Percentiles rank a stretch among this genome's conserved stretches.
phyloP scores from a whole-genome alignment of 1,140 invertebrate species.

The Macrobrachium nipponense region DNA sequence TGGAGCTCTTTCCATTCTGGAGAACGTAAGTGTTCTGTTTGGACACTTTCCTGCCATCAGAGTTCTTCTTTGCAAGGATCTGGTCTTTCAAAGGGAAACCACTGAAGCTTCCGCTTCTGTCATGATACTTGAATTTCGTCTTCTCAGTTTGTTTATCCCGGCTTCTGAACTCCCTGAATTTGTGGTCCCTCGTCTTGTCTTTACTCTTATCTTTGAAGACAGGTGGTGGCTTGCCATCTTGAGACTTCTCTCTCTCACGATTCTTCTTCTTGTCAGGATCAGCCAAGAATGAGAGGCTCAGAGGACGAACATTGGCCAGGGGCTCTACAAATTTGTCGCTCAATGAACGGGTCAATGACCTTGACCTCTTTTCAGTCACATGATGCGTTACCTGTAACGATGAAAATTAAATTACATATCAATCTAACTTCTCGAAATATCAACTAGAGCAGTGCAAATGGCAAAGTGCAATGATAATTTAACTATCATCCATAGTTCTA shows the following conservation, averaged over 20 bases:
- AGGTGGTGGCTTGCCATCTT: constrained; percentile 27
- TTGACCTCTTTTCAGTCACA: constrained; percentile 61
- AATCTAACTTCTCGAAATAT: too few species aligned
- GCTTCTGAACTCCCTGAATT: constrained; percentile 41
- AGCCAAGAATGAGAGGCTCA: constrained; percentile 45
- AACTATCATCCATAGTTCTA: too few species aligned
- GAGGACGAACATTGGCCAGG: constrained; percentile 26
- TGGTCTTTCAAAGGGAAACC: constrained; percentile 38
- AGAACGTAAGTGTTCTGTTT: constrained; percentile 56
- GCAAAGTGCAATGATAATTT: too few species aligned
- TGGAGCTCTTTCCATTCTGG: constrained; percentile 44
- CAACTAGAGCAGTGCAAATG: too few species aligned
- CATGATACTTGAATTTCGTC: constrained; percentile 55
- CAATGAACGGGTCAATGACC: constrained; percentile 53
- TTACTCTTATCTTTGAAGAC: constrained; percentile 16
- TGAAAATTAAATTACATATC: too few species aligned
- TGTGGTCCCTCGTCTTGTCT: constrained; percentile 53
- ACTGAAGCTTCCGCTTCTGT: constrained; percentile 42
- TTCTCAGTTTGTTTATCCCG: constrained; percentile 22
- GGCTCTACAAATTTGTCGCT: constrained; percentile 55
- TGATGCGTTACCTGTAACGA: constrained; percentile 58
- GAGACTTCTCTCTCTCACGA: constrained; percentile 41
- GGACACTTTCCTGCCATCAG: constrained; percentile 41
- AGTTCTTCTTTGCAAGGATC: constrained; percentile 40
- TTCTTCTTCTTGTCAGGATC: constrained; percentile 50